phyloP scores from a whole-genome alignment of 2,113 vertebrate genomes.

The Pterocles gutturalis region DNA sequence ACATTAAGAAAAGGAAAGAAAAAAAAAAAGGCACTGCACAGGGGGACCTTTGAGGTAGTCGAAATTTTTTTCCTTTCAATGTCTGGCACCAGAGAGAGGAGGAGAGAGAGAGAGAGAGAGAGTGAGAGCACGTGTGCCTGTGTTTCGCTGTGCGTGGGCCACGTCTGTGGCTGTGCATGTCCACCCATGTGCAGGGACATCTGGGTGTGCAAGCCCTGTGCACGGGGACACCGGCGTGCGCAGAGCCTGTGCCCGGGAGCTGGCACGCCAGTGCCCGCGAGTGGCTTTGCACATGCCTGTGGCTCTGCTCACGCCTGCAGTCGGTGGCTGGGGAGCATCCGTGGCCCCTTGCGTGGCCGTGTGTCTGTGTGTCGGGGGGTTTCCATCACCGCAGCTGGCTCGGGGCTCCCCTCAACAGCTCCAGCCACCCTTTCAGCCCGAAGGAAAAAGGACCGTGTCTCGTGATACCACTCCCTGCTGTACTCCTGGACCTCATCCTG shows the following conservation, averaged over 20 bases:
- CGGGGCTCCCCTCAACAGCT: rapidly evolving
- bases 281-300: neutral
- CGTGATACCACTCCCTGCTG: rapidly evolving
- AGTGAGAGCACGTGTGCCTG: neutral
- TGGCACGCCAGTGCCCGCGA: rapidly evolving
- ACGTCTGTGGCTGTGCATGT: neutral
- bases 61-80: conserved; percentile 2
- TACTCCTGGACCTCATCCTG: neutral
- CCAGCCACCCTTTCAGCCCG: neutral
- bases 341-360: neutral
- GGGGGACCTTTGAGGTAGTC: conserved; percentile 76
- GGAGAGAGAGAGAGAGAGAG: neutral
- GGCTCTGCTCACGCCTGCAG: neutral
- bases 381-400: neutral
- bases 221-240: rapidly evolving
- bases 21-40: conserved; percentile 45
- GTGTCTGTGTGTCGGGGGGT: neutral
- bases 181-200: rapidly evolving
- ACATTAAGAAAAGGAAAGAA: neutral
- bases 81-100: conserved; percentile 7
- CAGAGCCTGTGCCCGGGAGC: neutral
- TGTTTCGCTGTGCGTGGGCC: rapidly evolving
- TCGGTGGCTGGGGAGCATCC: neutral
- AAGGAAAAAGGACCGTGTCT: neutral
- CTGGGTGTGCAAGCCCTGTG: neutral